phyloP scores from a whole-genome alignment of 2,888 invertebrate genomes.

The Toxonevra muliebris region DNA sequence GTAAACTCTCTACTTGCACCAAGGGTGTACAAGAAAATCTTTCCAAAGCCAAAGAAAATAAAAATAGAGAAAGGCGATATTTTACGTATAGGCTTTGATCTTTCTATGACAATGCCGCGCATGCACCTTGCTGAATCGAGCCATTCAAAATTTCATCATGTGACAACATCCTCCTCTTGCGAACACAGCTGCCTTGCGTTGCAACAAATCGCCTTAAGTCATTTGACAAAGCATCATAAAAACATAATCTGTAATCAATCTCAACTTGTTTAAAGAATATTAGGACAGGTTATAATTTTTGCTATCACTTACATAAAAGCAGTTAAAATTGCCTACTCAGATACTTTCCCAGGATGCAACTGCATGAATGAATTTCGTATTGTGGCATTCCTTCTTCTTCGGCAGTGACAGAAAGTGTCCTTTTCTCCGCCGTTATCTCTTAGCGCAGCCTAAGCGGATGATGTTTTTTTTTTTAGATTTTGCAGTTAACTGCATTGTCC shows the following conservation, averaged over 20 bases:
- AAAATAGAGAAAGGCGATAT: too few species aligned
- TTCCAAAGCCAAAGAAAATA: too few species aligned
- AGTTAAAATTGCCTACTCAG: neutral
- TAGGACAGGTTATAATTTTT: slow-evolving; percentile 51
- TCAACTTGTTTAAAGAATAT: slow-evolving; percentile 52
- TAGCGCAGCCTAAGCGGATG: neutral
- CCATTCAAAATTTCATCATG: slow-evolving; percentile 27
- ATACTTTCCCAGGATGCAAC: slow-evolving; percentile 26
- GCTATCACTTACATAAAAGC: slow-evolving; percentile 36
- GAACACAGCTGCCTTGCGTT: neutral
- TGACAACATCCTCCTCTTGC: slow-evolving; percentile 12
- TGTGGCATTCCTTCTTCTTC: slow-evolving; percentile 1
- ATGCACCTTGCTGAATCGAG: slow-evolving; percentile 34
- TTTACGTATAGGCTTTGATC: neutral
- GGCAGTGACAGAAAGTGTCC: slow-evolving; percentile 45
- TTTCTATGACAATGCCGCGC: neutral
- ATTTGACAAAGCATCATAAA: slow-evolving; percentile 30
- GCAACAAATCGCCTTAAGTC: slow-evolving; percentile 40
- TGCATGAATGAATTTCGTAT: neutral
- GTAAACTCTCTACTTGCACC: slow-evolving; percentile 35
- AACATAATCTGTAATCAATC: slow-evolving; percentile 46
- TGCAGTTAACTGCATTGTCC: slow-evolving; percentile 51
- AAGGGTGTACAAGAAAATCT: too few species aligned
- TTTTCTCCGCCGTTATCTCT: slow-evolving; percentile 58
- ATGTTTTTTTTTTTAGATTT: slow-evolving; percentile 31